Percentiles rank a stretch among this genome's conserved stretches.
Evolutionary conservation across 2,113 vertebrate genomes (phyloP).

Genomic region (Gavialis gangeticus): DNA sequence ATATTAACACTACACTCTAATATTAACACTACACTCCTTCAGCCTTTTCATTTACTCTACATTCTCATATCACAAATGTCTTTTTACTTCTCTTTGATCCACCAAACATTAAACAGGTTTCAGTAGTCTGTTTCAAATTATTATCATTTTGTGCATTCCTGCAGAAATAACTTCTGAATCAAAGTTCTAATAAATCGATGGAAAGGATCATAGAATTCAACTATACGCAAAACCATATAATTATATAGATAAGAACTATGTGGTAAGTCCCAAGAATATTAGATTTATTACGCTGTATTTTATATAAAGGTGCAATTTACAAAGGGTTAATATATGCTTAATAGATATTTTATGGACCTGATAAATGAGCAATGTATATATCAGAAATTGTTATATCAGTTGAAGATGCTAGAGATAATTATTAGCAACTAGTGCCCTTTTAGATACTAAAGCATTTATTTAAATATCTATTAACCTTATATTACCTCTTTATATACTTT

Average conservation of each 20-base stretch:
- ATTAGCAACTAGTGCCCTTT: neutral
- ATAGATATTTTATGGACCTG: neutral
- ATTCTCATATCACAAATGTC: neutral
- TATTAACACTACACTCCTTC: neutral
- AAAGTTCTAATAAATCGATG: accelerated
- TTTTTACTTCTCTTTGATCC: neutral
- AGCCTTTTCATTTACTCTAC: accelerated
- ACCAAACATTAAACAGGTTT: neutral
- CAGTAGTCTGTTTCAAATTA: neutral
- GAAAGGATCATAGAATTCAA: neutral
- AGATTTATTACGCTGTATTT: neutral
- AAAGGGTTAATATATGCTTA: neutral
- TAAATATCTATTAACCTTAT: neutral
- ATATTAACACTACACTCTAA: neutral
- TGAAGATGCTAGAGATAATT: neutral
- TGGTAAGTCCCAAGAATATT: neutral
- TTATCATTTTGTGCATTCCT: neutral
- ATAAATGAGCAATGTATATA: neutral
- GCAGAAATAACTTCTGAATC: accelerated
- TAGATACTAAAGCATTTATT: neutral
- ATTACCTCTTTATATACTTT: neutral
- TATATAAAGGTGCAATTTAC: neutral
- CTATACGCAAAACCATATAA: neutral
- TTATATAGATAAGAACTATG: neutral
- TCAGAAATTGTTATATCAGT: neutral